phyloP scores from a whole-genome alignment of 2,888 invertebrate genomes.

The Drosophila birchii region DNA sequence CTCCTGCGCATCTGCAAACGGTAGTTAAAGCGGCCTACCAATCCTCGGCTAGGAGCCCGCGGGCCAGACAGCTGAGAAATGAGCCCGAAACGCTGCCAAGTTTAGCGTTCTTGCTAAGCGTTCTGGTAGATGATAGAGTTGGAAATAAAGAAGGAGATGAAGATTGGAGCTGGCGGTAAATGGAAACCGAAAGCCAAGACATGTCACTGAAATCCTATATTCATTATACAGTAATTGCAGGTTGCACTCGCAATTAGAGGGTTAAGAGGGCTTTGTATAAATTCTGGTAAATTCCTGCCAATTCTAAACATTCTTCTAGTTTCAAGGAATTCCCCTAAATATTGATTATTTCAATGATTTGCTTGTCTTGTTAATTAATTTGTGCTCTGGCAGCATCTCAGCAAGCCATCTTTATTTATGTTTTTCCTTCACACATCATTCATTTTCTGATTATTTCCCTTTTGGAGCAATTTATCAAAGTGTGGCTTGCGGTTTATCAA shows the following conservation, averaged over 20 bases:
- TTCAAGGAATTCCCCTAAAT: not conserved
- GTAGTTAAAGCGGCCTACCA: slow-evolving; percentile 48
- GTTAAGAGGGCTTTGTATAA: no score
- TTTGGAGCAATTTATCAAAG: slow-evolving; percentile 8
- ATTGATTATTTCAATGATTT: not conserved
- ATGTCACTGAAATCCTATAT: slow-evolving; percentile 7
- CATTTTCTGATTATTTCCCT: slow-evolving; percentile 7
- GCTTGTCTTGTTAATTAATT: slow-evolving; percentile 2
- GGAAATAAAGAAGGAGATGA: not conserved
- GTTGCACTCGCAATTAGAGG: slow-evolving; percentile 3
- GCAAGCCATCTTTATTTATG: slow-evolving; percentile 6
- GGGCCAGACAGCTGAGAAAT: slow-evolving; percentile 63
- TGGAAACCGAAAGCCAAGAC: slow-evolving; percentile 8
- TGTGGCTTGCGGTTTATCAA: slow-evolving; percentile 12
- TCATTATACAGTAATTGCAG: not conserved
- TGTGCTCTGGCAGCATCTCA: not conserved
- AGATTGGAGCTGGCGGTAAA: slow-evolving; percentile 16
- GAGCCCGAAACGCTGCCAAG: slow-evolving; percentile 46
- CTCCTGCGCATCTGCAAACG: slow-evolving; percentile 45
- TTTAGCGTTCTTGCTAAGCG: slow-evolving; percentile 38
- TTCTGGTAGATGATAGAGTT: slow-evolving; percentile 9
- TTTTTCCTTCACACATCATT: slow-evolving; percentile 6
- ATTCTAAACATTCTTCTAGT: no score
- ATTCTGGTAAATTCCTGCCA: not conserved
- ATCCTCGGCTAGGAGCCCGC: slow-evolving; percentile 18